A percentile compares a stretch with the other conserved stretches of the same genome.
These are phyloP conservation scores for Rotaria macrura DNA, from an alignment of 2,888 invertebrate genomes.

Conservation along the genomic window DNA sequence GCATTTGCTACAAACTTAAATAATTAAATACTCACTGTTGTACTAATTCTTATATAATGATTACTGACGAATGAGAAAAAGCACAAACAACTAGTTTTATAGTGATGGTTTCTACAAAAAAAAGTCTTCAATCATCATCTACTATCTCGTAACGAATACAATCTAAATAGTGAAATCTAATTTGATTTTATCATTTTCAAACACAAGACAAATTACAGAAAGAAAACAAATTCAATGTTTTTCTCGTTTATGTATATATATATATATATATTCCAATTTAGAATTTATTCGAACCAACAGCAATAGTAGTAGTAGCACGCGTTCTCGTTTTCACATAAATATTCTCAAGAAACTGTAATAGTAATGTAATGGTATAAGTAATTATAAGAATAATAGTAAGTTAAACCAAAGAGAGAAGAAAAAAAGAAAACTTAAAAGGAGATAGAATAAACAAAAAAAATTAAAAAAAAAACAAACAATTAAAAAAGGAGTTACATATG, in stretches of 20 bases:
- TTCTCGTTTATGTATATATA: neutral
- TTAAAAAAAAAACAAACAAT: no score
- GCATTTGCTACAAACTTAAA: no score
- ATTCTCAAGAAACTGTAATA: conserved; percentile 6
- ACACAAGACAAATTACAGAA: neutral
- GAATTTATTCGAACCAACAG: conserved; percentile 12
- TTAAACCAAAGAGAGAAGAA: neutral
- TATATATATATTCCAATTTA: conserved; percentile 3
- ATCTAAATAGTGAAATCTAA: no score
- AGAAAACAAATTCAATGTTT: neutral
- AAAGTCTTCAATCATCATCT: no score
- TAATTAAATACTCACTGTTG: no score
- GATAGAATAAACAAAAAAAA: neutral
- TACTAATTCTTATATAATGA: no score
- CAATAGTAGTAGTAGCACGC: neutral
- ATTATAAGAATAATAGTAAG: neutral
- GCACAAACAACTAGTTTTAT: no score
- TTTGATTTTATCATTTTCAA: no score
- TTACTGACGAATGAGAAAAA: no score
- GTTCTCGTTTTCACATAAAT: conserved; percentile 17
- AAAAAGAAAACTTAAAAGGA: neutral
- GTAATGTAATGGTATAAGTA: neutral
- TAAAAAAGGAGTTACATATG: no score
- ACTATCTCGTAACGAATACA: no score
- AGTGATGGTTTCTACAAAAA: no score